Base-by-base conservation (phyloP, 2,888 invertebrate genomes). In the Bhutanitis thaidina region DNA sequence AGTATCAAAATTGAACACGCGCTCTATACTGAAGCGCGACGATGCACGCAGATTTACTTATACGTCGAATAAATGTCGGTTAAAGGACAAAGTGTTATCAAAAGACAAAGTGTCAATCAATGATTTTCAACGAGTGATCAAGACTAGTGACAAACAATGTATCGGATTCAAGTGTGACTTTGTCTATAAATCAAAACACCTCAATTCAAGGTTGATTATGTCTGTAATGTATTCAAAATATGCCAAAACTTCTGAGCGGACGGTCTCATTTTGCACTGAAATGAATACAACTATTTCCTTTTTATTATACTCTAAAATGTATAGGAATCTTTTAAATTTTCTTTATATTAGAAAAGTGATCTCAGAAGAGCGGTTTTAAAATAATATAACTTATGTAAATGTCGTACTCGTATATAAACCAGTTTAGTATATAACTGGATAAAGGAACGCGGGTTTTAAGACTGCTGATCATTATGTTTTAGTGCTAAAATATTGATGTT, bases 1-100 rank as follows among this genome's bases (percentile, higher is more conserved):
- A 86, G 77, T 87, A 86, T 71, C 82, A 83, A 68, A 74, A 82
- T 71, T 85, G 65, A 80, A 60, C 63, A 58, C 53, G 15, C 34
- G n/a, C n/a, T 29, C 29, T 7, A 49, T 40, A 37, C 14, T 20
- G 20, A 27, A 27, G 8, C 9, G 10, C n/a, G 4, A 7, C 12
- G 34, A 34, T 5, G 4, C 12, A 13, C 12, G 34, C 10, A 34
- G 12, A 34, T 12, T 3, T 34, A 5, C n/a, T n/a, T n/a, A n/a
- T n/a, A 12, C 30, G 16, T 30, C n/a, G 41, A 9, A 40, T 13
- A 12, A 38, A 27, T 43, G 41, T 49, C 41, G 48, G 29, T 36
- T 3, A 29, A 32, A 27, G 9, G 32, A 12, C 20, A 20, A 16
- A 14, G 15, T 34, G 34, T 27, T 39, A 25, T 39, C 3, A 34